Conservation (phyloP, 2,113 vertebrate species). For the Gobius niger region DNA sequence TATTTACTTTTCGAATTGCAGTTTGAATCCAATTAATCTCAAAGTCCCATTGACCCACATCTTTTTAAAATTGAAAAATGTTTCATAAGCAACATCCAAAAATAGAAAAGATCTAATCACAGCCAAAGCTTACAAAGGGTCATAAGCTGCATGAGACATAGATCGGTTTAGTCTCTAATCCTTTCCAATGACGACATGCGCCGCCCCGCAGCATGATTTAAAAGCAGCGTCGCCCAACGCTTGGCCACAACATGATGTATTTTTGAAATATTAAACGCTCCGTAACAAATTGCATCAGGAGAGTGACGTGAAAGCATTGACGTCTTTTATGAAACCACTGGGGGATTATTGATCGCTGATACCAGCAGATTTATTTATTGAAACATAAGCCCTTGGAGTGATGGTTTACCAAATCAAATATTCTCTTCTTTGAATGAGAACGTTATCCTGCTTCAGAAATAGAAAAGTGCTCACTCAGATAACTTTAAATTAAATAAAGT, state of each 20-base stretch:
- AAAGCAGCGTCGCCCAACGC: neutral
- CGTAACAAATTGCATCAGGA: conserved; percentile 12
- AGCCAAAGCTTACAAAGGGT: conserved; percentile 5
- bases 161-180: conserved; percentile 21
- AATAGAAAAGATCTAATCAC: conserved; percentile 22
- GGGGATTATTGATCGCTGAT: conserved; percentile 20
- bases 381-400: conserved; percentile 22
- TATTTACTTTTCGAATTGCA: no score
- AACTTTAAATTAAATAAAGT: conserved; percentile 2
- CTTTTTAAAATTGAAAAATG: neutral
- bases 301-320: conserved; percentile 28
- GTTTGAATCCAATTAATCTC: no score
- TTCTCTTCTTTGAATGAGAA: conserved; percentile 21
- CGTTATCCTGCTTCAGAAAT: conserved; percentile 8
- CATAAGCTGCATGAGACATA: conserved; percentile 15
- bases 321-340: conserved; percentile 5
- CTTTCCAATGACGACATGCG: conserved; percentile 8
- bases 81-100: conserved; percentile 14
- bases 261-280: conserved; percentile 10
- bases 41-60: no score
- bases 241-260: neutral
- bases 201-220: neutral
- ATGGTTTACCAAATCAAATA: conserved; percentile 11
- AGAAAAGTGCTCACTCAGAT: conserved; percentile 2
- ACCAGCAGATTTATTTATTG: conserved; percentile 8